phyloP scores from a whole-genome alignment of 2,888 invertebrate genomes.

The Troglohyphantes excavatus region DNA sequence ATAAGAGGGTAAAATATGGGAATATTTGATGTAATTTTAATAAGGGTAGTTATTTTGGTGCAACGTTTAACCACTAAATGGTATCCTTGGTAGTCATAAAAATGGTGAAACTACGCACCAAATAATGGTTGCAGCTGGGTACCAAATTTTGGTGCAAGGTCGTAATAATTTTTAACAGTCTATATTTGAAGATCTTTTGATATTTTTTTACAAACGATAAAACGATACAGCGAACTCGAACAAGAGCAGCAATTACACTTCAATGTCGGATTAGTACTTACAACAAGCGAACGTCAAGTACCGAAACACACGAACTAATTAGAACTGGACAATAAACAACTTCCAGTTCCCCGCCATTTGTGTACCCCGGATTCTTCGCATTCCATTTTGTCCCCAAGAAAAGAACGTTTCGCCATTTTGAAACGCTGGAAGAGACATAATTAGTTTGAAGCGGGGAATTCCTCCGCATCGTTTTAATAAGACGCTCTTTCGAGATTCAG shows the following conservation, averaged over 20 bases:
- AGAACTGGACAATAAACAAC: constrained; percentile 46
- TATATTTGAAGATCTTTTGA: too few relatives aligned
- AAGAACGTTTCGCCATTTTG: background rate
- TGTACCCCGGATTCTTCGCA: constrained; percentile 4
- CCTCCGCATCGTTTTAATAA: constrained; percentile 48
- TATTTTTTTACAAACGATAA: too few relatives aligned
- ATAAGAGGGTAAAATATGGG: too few relatives aligned
- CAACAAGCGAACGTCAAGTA: background rate
- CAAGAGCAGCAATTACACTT: background rate
- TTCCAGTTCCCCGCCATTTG: constrained; percentile 22
- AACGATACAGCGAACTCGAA: background rate
- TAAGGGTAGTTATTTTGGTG: too few relatives aligned
- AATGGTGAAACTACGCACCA: too few relatives aligned
- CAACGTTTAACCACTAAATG: too few relatives aligned
- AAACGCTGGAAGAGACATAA: background rate
- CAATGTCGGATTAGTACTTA: background rate
- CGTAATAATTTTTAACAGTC: too few relatives aligned
- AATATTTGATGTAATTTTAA: too few relatives aligned
- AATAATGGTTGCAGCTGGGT: too few relatives aligned
- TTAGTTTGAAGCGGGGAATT: background rate
- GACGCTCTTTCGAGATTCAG: constrained; percentile 32
- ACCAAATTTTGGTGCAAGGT: too few relatives aligned
- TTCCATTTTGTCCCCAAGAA: constrained; percentile 42
- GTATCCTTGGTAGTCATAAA: too few relatives aligned
- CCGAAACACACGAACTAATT: constrained; percentile 43